Conservation (phyloP, 2,888 invertebrate genomes). For the Tachystola acroxantha region DNA sequence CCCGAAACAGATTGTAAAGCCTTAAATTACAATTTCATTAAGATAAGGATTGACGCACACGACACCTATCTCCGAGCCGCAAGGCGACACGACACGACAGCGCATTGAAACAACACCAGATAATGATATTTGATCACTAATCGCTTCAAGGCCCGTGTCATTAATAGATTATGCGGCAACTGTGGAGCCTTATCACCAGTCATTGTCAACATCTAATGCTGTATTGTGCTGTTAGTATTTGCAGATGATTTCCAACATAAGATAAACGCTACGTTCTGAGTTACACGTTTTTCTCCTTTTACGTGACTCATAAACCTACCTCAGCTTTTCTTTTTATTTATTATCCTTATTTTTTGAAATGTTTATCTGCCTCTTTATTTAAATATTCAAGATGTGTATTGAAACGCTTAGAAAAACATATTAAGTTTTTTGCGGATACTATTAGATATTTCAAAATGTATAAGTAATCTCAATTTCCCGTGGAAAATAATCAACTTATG, state of each 20-base stretch:
- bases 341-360: too few species aligned
- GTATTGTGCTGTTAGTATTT: conserved; percentile 6
- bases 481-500: too few species aligned
- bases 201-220: conserved; percentile 7
- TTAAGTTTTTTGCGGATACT: too few species aligned
- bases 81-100: conserved; percentile 18
- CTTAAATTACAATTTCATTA: conserved; percentile 11
- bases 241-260: conserved; percentile 6
- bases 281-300: background rate
- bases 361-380: too few species aligned
- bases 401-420: too few species aligned
- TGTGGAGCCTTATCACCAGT: conserved; percentile 10
- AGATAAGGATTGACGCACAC: conserved; percentile 11
- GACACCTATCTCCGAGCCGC: conserved; percentile 14
- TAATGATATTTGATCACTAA: conserved; percentile 40
- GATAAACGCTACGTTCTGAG: conserved; percentile 3
- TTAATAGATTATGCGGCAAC: conserved; percentile 34
- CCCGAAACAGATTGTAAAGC: conserved; percentile 1
- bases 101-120: conserved; percentile 24
- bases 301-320: background rate
- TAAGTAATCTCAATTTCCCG: too few species aligned
- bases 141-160: conserved; percentile 31
- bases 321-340: background rate
- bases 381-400: too few species aligned
- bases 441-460: too few species aligned